phyloP scores from a whole-genome alignment of 2,888 invertebrate genomes.

The Pseudoips prasinana region DNA sequence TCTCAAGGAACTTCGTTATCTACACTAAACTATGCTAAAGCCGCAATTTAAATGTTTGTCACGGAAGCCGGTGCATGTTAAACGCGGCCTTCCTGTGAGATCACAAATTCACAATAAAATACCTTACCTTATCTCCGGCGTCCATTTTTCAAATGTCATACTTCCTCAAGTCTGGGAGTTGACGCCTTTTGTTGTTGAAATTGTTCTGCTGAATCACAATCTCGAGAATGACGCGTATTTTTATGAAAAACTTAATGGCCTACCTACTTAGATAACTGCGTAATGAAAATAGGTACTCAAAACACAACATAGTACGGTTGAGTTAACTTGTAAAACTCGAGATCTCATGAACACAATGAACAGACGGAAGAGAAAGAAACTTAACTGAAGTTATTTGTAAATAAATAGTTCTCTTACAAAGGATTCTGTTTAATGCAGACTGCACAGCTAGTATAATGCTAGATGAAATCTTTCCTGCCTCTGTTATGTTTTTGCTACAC shows the following conservation, averaged over 20 bases:
- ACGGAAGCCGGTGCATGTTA: slow-evolving; percentile 42
- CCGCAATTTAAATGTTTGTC: slow-evolving; percentile 50
- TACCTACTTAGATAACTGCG: no score
- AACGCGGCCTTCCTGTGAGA: slow-evolving; percentile 50
- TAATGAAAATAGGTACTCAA: slow-evolving; percentile 6
- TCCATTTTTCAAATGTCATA: slow-evolving; percentile 12
- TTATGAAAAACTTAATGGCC: no score
- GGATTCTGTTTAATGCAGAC: slow-evolving; percentile 44
- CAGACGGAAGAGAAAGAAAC: slow-evolving; percentile 40
- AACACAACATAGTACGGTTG: slow-evolving; percentile 8
- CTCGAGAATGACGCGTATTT: no score
- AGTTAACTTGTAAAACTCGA: slow-evolving; percentile 32
- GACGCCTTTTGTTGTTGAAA: slow-evolving; percentile 10
- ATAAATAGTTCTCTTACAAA: slow-evolving; percentile 45
- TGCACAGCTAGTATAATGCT: slow-evolving; percentile 31
- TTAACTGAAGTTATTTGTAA: slow-evolving; percentile 45
- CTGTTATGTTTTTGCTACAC: slow-evolving; percentile 3
- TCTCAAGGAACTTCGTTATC: slow-evolving; percentile 41
- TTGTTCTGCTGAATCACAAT: no score
- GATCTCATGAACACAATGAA: slow-evolving; percentile 40
- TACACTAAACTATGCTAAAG: slow-evolving; percentile 35
- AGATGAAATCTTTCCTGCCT: slow-evolving; percentile 30
- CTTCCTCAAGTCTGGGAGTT: slow-evolving; percentile 14
- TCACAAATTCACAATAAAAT: slow-evolving; percentile 51
- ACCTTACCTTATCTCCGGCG: slow-evolving; percentile 39